These are phyloP conservation scores for Enteromius fasciolatus DNA, from an alignment of 2,797 vertebrate genomes.

Conservation along the genomic window DNA sequence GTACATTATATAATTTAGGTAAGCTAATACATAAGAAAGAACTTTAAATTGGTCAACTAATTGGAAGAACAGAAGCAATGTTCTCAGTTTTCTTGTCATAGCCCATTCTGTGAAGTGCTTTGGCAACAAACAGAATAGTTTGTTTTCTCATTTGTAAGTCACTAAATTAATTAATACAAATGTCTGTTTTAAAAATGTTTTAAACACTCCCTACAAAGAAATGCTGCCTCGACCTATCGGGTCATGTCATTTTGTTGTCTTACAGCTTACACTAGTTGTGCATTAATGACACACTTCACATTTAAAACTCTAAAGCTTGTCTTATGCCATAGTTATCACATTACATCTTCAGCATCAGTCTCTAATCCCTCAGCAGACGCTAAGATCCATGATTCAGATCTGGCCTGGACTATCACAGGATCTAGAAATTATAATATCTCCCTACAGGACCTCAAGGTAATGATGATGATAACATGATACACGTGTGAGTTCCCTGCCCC, in stretches of 20 bases:
- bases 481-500: constrained; percentile 54
- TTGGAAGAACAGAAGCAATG: background rate
- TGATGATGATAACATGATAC: constrained; percentile 55
- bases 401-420: constrained; percentile 16
- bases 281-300: background rate
- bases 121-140: background rate
- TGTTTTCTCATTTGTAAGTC: background rate
- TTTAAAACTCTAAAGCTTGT: background rate
- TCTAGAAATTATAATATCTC: constrained; percentile 41
- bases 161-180: background rate
- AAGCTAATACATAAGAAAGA: background rate
- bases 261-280: background rate
- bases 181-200: background rate
- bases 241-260: background rate
- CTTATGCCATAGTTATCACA: background rate
- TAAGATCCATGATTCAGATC: constrained; percentile 8
- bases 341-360: constrained; percentile 3
- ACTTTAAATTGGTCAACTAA: background rate
- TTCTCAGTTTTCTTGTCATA: background rate
- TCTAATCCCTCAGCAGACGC: constrained; percentile 20
- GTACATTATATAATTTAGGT: background rate
- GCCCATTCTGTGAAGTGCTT: background rate
- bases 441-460: constrained; percentile 47
- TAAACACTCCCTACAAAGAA: background rate
- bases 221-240: background rate